Evolutionary conservation across 2,888 invertebrate species (phyloP).

Genomic region (Pheosia gnoma): DNA sequence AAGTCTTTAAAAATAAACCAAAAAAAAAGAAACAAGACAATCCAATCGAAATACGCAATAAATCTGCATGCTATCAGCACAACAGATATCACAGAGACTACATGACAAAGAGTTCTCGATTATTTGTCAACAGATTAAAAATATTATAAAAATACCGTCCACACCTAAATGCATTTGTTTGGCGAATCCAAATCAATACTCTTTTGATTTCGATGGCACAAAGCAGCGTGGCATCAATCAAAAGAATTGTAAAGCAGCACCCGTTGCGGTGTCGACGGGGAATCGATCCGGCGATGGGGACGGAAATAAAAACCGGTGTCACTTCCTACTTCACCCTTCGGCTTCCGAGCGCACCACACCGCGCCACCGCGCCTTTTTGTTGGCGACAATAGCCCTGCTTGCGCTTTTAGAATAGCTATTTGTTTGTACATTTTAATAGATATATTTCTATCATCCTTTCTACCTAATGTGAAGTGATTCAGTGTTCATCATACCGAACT

Average conservation of each 20-base stretch:
- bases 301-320: conserved; percentile 74
- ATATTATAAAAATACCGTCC: neutral
- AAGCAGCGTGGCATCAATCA: conserved; percentile 70
- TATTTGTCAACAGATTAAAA: conserved; percentile 5
- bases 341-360: conserved; percentile 47
- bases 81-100: neutral
- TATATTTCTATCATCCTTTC: no score
- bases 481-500: no score
- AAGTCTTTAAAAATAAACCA: neutral
- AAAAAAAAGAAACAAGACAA: neutral
- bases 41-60: conserved; percentile 5
- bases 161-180: conserved; percentile 28
- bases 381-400: conserved; percentile 17
- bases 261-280: conserved; percentile 67
- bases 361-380: conserved; percentile 36
- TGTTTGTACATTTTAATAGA: conserved; percentile 1
- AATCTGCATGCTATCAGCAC: conserved; percentile 4
- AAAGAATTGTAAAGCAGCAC: conserved; percentile 61
- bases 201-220: conserved; percentile 51
- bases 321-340: conserved; percentile 72
- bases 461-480: no score
- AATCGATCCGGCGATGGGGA: conserved; percentile 67
- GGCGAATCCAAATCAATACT: conserved; percentile 47
- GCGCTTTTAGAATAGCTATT: conserved; percentile 14
- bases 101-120: neutral